Percentiles rank a stretch among this genome's conserved stretches.
Conservation (phyloP, 2,113 vertebrate species). For the Trinectes maculatus region DNA sequence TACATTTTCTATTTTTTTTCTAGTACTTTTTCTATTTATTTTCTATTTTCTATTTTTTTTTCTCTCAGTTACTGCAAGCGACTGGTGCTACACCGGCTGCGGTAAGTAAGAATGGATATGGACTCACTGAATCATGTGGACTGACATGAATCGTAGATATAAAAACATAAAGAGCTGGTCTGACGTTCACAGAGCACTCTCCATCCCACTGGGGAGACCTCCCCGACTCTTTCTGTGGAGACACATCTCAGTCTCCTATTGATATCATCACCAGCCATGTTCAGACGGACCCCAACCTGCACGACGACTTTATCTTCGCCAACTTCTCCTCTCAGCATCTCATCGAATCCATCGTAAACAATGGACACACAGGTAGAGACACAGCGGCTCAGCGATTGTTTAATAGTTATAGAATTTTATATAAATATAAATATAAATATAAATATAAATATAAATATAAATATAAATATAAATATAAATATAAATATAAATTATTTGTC, state of each 20-base stretch:
- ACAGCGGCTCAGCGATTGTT: too few relatives aligned
- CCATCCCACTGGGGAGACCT: slow-evolving; percentile 51
- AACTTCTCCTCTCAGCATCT: slow-evolving; percentile 47
- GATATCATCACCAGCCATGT: slow-evolving; percentile 39
- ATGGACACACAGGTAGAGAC: slow-evolving; percentile 66
- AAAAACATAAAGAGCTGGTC: too few relatives aligned
- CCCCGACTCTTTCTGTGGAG: slow-evolving; percentile 26
- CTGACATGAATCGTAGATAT: not conserved
- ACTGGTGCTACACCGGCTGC: slow-evolving; percentile 72
- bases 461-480: too few relatives aligned
- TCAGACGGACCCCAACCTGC: slow-evolving; percentile 18
- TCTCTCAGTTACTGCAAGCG: slow-evolving; percentile 35
- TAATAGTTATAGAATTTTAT: too few relatives aligned
- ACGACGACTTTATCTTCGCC: slow-evolving; percentile 31
- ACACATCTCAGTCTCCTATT: slow-evolving; percentile 66
- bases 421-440: too few relatives aligned
- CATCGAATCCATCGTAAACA: slow-evolving; percentile 41
- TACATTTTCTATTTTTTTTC: too few relatives aligned
- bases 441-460: too few relatives aligned
- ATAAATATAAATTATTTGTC: too few relatives aligned
- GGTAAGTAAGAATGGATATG: slow-evolving; percentile 40
- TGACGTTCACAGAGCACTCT: slow-evolving; percentile 13
- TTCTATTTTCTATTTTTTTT: not conserved
- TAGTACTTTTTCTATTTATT: too few relatives aligned
- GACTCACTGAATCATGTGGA: not conserved